Percentiles rank a stretch among this genome's conserved stretches.
These are phyloP conservation scores for Tachina lurida DNA, from an alignment of 2,888 invertebrate species.

Conservation along the genomic window DNA sequence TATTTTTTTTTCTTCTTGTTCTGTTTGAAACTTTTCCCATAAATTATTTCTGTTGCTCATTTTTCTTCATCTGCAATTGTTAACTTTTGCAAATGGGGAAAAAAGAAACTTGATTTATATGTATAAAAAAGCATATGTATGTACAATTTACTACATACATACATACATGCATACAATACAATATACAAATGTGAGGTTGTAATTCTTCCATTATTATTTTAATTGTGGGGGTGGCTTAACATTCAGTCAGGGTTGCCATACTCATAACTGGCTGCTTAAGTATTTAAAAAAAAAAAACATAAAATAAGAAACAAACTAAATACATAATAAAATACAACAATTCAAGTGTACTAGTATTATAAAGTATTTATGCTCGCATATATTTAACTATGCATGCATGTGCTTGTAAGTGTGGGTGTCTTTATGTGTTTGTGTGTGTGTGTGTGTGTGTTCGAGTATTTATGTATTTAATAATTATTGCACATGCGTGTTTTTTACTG, in stretches of 20 bases:
- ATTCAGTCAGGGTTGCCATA: conserved; percentile 63
- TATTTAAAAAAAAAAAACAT: conserved; percentile 14
- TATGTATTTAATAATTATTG: conserved; percentile 80
- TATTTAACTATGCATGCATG: not conserved
- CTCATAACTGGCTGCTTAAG: conserved; percentile 16
- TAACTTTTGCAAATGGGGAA: conserved; percentile 35
- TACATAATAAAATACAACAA: conserved; percentile 57
- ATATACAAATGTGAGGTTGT: conserved; percentile 66
- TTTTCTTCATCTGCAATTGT: conserved; percentile 56
- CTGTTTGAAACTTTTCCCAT: conserved; percentile 47
- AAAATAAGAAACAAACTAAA: conserved; percentile 41
- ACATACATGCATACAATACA: not conserved
- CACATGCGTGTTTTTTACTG: conserved; percentile 76
- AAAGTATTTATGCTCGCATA: conserved; percentile 49
- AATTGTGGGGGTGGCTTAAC: conserved; percentile 72
- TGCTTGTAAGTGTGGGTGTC: not conserved
- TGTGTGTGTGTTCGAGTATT: conserved; percentile 73
- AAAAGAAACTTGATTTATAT: conserved; percentile 51
- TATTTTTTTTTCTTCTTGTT: not conserved
- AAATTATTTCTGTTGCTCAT: conserved; percentile 56
- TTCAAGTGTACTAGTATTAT: conserved; percentile 49
- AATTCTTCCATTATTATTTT: conserved; percentile 70
- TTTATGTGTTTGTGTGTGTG: not conserved
- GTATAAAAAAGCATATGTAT: conserved; percentile 35
- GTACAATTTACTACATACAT: not conserved